Base-by-base conservation (phyloP, 1,140 invertebrate species). In the Plutomurus gul region DNA sequence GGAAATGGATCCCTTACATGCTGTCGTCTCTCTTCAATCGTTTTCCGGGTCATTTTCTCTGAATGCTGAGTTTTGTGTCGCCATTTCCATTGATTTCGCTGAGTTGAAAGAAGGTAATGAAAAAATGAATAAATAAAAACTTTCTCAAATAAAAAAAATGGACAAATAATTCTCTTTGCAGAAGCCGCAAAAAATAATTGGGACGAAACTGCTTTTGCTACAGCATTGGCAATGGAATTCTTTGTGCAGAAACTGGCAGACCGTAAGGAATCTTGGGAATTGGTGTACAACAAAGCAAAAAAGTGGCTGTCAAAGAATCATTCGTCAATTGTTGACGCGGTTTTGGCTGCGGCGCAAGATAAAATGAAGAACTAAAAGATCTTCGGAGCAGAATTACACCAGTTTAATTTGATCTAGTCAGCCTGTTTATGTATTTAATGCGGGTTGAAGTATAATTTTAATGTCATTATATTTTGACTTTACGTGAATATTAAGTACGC, bases 31-130 rank as follows among this genome's bases (percentile, higher is more conserved):
- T 4, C 39, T 79, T 1, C 83, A 84, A 49, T 83, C 78, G 11
- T 83, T 83, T 75, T 65, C 81, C 46, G 83, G 82, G 1, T 83
- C 82, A 3, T 84, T 78, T 25, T n/a, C 39, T 6, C 39, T 81
- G 2, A 70, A 80, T 47, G 20, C 47, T 11, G 10, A 36, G 0
- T 80, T 84, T 18, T 47, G 36, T 22, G 43, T 13, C 1, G 51
- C 77, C 1, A 70, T 84, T 70, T 74, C 76, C 1, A 73, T 37
- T 11, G 36, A 40, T 11, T 76, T 82, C 20, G 80, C 76, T 4
- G 25, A 46, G 6, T 43, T 83, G 36, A 75, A 79, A 36, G 22
- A 78, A 60, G 65, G 82, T 84, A 77, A 71, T 39, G 0, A 18
- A 4, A 40, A 18, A 10, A 25, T 30, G 18, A 46, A 36, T 25